Evolutionary conservation across 2,888 invertebrate genomes (phyloP).

Genomic region (Willowsia nigromaculata): DNA sequence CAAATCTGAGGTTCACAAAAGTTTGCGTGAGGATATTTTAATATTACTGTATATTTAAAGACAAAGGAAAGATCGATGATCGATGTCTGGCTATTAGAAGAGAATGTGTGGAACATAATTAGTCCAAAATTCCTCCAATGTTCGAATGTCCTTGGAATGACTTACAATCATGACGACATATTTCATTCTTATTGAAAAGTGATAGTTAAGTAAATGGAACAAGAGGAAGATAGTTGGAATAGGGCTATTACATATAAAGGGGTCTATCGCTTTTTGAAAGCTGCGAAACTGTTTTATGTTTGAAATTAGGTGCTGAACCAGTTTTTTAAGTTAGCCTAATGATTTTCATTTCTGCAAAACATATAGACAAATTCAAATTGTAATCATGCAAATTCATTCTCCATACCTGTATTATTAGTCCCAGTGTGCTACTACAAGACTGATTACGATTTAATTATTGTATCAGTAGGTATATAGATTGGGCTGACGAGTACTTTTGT

Average conservation of each 20-base stretch:
- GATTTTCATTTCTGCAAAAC: no score
- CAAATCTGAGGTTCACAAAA: conserved; percentile 66
- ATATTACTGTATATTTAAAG: conserved; percentile 64
- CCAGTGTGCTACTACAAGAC: no score
- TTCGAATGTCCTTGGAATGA: conserved; percentile 8
- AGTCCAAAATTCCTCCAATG: background rate
- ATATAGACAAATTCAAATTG: no score
- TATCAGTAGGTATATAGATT: no score
- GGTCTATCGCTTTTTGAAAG: no score
- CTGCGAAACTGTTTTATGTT: no score
- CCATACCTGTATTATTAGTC: no score
- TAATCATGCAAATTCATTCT: no score
- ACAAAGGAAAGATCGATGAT: conserved; percentile 66
- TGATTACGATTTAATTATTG: no score
- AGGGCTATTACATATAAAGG: conserved; percentile 54
- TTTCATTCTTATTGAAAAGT: conserved; percentile 74
- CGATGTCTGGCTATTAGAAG: conserved; percentile 76
- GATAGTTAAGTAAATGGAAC: conserved; percentile 38
- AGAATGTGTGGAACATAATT: conserved; percentile 75
- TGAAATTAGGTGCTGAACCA: no score
- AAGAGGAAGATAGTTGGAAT: conserved; percentile 53
- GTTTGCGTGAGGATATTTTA: conserved; percentile 59
- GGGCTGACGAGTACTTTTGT: no score
- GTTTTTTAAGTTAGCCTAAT: no score
- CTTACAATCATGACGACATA: conserved; percentile 72